Conservation (phyloP, 2,113 vertebrate species). For the Nestor notabilis region DNA sequence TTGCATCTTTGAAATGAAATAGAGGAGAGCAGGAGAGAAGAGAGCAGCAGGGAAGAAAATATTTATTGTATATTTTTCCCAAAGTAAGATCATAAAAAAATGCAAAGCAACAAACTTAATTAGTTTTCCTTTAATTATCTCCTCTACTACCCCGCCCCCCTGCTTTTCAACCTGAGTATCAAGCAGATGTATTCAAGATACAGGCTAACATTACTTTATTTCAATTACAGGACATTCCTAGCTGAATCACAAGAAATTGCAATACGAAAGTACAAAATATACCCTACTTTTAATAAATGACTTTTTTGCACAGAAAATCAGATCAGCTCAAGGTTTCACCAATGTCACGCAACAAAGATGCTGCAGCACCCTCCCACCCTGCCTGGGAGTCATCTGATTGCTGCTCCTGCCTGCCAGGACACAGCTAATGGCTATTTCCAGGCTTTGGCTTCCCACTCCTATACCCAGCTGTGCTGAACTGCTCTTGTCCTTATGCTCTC, state of each 20-base stretch:
- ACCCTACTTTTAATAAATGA: background rate
- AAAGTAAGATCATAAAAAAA: background rate
- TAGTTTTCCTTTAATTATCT: conserved; percentile 26
- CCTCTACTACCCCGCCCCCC: background rate
- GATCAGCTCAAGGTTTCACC: conserved; percentile 44
- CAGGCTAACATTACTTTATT: background rate
- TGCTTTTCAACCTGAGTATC: background rate
- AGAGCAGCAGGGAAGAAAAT: background rate
- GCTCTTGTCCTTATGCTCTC: conserved; percentile 49
- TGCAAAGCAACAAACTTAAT: conserved; percentile 6
- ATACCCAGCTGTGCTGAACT: conserved; percentile 51
- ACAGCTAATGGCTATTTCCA: conserved; percentile 37
- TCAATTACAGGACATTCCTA: background rate
- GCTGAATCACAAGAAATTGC: background rate
- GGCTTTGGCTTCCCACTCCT: background rate
- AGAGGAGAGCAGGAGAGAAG: background rate
- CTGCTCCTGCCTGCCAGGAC: background rate
- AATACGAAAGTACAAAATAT: background rate
- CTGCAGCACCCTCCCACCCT: background rate
- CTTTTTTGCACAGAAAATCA: background rate
- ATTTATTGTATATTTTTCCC: background rate
- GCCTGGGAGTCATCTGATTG: background rate
- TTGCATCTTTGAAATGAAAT: background rate
- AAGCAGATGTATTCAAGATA: conserved; percentile 3
- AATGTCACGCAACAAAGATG: conserved; percentile 31